Evolutionary conservation across 2,113 vertebrate species (phyloP), one percentile per base, ranked within the genome.

Genomic region (Siniperca knerii): DNA sequence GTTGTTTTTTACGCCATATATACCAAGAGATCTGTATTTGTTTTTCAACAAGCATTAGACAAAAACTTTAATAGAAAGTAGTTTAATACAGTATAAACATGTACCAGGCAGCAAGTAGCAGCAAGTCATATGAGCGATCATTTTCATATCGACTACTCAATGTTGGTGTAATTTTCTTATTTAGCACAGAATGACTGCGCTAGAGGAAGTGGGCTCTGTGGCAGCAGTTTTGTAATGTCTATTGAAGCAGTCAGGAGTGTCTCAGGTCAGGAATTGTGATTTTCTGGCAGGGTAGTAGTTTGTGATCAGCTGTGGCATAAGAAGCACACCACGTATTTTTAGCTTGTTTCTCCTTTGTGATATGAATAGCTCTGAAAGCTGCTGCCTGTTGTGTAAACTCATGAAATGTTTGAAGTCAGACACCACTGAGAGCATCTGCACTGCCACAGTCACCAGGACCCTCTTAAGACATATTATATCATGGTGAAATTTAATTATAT

Each of bases 321-420:
- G 35, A 79, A 62, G 86, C 48, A 79, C 65, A 52, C 5, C 35
- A 25, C 84, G 77, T 93, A 92, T 92, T 92, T 91, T 92, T 89
- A 90, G 83, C 40, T 46, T 69, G 66, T 75, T 69, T 77, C 73
- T 55, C 62, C 4, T 81, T 44, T 62, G 87, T 48, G 83, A 83
- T 90, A 88, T 81, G 69, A 93, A 91, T 87, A 93, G 84, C 81
- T 81, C 77, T 37, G 69, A 85, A 72, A 81, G 74, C 60, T 64
- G 70, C 82, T 79, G 83, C 73, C 42, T 75, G 83, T 69, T 83
- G 57, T 82, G 62, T 80, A 68, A 82, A 77, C 37, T 52, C 35
- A 66, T 46, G 68, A 87, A 33, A 58, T 18, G 66, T 83, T 62
- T 88, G 75, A 85, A 78, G 72, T 55, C 52, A 85, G 58, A 66